These are phyloP conservation scores for Nephrotoma guestfalica DNA, from an alignment of 2,888 invertebrate genomes.

Conservation along the genomic window DNA sequence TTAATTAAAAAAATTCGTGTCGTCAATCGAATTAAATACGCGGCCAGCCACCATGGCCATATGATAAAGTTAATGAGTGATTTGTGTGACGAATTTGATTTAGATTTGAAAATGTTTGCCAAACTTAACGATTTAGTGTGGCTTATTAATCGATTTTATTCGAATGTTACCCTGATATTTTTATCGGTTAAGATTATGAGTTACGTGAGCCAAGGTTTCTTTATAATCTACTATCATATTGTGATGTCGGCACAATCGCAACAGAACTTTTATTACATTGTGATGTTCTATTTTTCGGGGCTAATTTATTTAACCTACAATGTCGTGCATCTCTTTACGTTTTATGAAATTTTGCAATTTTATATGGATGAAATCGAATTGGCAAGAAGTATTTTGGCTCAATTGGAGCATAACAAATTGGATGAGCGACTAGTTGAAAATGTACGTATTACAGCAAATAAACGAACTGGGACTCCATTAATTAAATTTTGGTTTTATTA, in stretches of 20 bases:
- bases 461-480: no score
- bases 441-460: neutral
- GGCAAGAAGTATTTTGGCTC: neutral
- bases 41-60: neutral
- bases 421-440: neutral
- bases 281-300: neutral
- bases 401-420: neutral
- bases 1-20: neutral
- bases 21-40: neutral
- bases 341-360: neutral
- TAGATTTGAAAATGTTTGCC: neutral
- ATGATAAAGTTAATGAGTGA: neutral
- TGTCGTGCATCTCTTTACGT: neutral
- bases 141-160: neutral
- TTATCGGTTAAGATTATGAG: neutral
- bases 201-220: neutral
- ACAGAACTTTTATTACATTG: neutral
- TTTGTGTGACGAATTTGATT: neutral
- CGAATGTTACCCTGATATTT: neutral
- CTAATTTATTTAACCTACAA: neutral
- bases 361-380: neutral
- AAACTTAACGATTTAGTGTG: neutral
- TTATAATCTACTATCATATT: neutral
- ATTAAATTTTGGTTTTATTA: no score
- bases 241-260: neutral